Evolutionary conservation across 2,797 vertebrate genomes (phyloP).

Genomic region (Tapirus indicus): DNA sequence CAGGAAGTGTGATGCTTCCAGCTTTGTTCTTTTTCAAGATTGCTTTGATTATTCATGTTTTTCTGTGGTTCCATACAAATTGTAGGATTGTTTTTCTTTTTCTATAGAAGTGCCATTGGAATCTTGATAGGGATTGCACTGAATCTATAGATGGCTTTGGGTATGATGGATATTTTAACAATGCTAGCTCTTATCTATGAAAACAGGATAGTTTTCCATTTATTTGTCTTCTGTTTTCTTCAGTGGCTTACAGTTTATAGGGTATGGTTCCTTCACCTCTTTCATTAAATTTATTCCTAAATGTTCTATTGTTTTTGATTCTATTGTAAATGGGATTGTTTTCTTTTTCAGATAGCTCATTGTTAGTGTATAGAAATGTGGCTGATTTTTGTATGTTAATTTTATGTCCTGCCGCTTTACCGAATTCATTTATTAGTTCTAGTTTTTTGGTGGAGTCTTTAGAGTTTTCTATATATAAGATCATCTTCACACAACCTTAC

Average conservation of each 20-base stretch:
- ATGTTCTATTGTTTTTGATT: too few relatives aligned
- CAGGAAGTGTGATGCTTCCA: background rate
- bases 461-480: too few relatives aligned
- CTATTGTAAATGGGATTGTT: too few relatives aligned
- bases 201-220: background rate
- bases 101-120: background rate
- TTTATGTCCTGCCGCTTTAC: too few relatives aligned
- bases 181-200: background rate
- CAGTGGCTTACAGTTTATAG: background rate
- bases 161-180: background rate
- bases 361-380: too few relatives aligned
- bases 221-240: background rate
- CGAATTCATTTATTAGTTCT: too few relatives aligned
- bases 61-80: background rate
- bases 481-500: too few relatives aligned
- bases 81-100: background rate
- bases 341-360: too few relatives aligned
- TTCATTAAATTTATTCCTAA: too few relatives aligned
- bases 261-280: background rate
- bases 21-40: background rate
- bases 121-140: background rate
- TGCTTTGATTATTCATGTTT: background rate
- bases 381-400: too few relatives aligned
- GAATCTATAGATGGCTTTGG: background rate
- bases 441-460: too few relatives aligned